These are phyloP conservation scores for Zenarchopterus dispar DNA, from an alignment of 2,797 vertebrate genomes.

Conservation along the genomic window DNA sequence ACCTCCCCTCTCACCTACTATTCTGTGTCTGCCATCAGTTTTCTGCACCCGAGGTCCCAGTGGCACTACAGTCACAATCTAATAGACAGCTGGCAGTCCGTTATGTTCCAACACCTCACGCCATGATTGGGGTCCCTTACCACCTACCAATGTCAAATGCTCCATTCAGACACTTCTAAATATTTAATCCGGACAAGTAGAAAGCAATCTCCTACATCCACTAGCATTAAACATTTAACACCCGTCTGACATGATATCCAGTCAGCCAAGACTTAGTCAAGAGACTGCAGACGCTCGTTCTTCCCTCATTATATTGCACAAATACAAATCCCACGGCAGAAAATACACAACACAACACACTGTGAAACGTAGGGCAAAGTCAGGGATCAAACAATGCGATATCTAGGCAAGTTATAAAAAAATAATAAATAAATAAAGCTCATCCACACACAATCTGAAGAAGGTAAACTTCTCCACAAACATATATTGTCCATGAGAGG, in stretches of 20 bases:
- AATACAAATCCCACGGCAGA: constrained; percentile 40
- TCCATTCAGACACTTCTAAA: constrained; percentile 76
- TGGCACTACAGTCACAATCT: constrained; percentile 50
- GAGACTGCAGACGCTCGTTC: constrained; percentile 51
- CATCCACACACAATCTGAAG: constrained; percentile 21
- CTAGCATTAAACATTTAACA: constrained; percentile 82
- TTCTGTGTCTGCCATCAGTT: constrained; percentile 53
- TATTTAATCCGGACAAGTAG: constrained; percentile 84
- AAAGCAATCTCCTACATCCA: constrained; percentile 80
- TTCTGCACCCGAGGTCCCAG: constrained; percentile 54
- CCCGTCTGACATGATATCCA: constrained; percentile 70
- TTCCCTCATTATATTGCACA: constrained; percentile 44
- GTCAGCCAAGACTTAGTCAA: constrained; percentile 62
- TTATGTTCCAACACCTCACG: constrained; percentile 63
- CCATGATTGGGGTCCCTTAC: constrained; percentile 63
- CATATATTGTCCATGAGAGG: constrained; percentile 69
- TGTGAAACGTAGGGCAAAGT: constrained; percentile 35
- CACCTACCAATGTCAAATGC: constrained; percentile 74
- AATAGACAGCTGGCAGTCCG: constrained; percentile 73
- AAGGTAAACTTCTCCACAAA: constrained; percentile 52
- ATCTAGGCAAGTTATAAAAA: background rate
- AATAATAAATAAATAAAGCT: constrained; percentile 5
- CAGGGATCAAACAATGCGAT: constrained; percentile 31
- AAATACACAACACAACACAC: constrained; percentile 24
- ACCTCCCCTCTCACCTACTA: constrained; percentile 57